Evolutionary conservation across 2,113 vertebrate genomes (phyloP).

Genomic region (Lampris incognitus): DNA sequence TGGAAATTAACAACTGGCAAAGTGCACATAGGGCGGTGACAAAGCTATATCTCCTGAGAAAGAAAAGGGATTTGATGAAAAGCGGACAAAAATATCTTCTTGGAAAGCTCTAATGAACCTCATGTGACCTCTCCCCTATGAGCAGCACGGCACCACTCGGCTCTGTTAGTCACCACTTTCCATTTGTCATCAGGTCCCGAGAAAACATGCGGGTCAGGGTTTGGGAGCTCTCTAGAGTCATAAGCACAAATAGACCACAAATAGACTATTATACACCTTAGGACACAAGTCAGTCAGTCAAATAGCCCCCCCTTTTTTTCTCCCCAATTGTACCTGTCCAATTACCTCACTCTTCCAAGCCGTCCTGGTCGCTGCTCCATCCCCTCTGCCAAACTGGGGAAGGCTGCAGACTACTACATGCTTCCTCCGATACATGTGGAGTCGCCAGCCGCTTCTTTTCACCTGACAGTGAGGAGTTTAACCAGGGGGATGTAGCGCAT

Average conservation of each 20-base stretch:
- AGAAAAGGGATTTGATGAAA: background rate
- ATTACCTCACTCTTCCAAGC: no score
- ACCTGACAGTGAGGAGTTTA: no score
- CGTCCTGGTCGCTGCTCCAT: no score
- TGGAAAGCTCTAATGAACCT: constrained; percentile 8
- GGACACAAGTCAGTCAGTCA: constrained; percentile 3
- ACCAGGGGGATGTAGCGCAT: no score
- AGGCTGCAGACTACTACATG: no score
- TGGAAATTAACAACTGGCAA: constrained; percentile 1
- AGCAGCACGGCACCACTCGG: constrained; percentile 7
- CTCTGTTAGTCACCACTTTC: constrained; percentile 19
- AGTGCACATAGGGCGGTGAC: background rate
- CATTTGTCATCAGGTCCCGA: constrained; percentile 20
- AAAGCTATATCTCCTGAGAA: background rate
- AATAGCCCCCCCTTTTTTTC: background rate
- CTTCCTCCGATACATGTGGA: no score
- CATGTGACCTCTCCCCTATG: constrained; percentile 17
- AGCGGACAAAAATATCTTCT: constrained; percentile 9
- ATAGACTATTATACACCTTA: constrained; percentile 35
- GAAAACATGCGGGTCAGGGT: constrained; percentile 40
- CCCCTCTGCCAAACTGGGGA: no score
- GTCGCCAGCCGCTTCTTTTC: no score
- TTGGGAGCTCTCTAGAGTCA: constrained; percentile 13
- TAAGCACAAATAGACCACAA: constrained; percentile 1
- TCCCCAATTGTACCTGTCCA: no score